Conservation (phyloP, 2,113 vertebrate species). For the Engraulis encrasicolus region DNA sequence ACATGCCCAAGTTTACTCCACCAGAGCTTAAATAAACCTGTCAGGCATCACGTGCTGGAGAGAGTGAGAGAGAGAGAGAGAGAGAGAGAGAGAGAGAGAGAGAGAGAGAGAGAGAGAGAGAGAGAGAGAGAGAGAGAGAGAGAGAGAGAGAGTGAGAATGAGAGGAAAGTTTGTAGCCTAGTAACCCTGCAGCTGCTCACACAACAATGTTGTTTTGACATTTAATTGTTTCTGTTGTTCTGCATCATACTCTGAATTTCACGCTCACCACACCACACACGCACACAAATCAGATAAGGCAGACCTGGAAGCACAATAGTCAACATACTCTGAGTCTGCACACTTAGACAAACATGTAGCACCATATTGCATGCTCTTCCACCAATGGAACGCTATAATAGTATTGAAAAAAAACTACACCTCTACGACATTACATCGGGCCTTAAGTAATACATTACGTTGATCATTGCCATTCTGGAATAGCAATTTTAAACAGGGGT, state of each 20-base stretch:
- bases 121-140: not conserved
- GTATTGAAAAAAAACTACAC: too few species aligned
- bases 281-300: not conserved
- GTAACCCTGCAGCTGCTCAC: slow-evolving; percentile 28
- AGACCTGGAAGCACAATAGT: not conserved
- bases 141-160: not conserved
- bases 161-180: not conserved
- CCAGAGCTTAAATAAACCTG: slow-evolving; percentile 59
- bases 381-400: too few species aligned
- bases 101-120: slow-evolving; percentile 41
- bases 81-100: slow-evolving; percentile 28
- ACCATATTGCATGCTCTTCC: too few species aligned
- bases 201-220: not conserved
- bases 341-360: too few species aligned
- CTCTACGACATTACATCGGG: too few species aligned
- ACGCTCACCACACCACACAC: not conserved
- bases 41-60: not conserved
- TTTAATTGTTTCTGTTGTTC: not conserved
- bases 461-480: too few species aligned
- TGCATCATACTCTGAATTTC: not conserved
- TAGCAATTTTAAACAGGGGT: too few species aligned
- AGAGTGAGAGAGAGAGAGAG: not conserved
- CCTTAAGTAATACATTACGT: too few species aligned
- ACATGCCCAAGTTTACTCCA: slow-evolving; percentile 62
- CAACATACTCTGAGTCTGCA: not conserved